phyloP scores from a whole-genome alignment of 2,888 invertebrate species.

The Synergus japonicus region DNA sequence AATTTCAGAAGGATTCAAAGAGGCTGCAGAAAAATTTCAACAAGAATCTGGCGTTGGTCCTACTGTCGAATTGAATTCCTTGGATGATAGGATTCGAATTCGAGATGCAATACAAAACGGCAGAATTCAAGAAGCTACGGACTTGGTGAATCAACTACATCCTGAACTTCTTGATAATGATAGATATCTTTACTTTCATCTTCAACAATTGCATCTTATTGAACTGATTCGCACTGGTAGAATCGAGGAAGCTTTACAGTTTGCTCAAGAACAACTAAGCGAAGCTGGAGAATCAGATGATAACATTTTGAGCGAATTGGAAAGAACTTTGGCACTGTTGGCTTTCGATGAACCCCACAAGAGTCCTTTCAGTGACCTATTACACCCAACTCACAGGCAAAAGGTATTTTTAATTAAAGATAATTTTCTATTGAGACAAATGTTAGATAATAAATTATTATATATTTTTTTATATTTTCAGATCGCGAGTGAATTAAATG shows the following conservation, averaged over 20 bases:
- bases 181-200: slow-evolving; percentile 95
- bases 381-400: slow-evolving; percentile 95
- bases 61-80: slow-evolving; percentile 87
- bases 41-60: slow-evolving; percentile 93
- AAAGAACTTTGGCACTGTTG: slow-evolving; percentile 94
- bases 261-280: slow-evolving; percentile 93
- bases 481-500: slow-evolving; percentile 98
- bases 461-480: slow-evolving; percentile 70
- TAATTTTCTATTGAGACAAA: neutral
- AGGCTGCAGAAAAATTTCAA: slow-evolving; percentile 97
- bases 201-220: slow-evolving; percentile 93
- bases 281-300: slow-evolving; percentile 93
- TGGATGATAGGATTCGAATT: slow-evolving; percentile 95
- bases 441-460: neutral
- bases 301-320: slow-evolving; percentile 85
- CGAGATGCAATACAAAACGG: slow-evolving; percentile 96
- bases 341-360: slow-evolving; percentile 98
- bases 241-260: slow-evolving; percentile 92
- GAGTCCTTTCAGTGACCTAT: slow-evolving; percentile 96
- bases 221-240: slow-evolving; percentile 91
- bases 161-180: slow-evolving; percentile 97
- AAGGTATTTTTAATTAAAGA: slow-evolving; percentile 81
- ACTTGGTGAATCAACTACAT: slow-evolving; percentile 94
- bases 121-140: slow-evolving; percentile 94
- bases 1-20: slow-evolving; percentile 92